Conservation (phyloP, 2,888 invertebrate species). For the Stomorhina lunata region DNA sequence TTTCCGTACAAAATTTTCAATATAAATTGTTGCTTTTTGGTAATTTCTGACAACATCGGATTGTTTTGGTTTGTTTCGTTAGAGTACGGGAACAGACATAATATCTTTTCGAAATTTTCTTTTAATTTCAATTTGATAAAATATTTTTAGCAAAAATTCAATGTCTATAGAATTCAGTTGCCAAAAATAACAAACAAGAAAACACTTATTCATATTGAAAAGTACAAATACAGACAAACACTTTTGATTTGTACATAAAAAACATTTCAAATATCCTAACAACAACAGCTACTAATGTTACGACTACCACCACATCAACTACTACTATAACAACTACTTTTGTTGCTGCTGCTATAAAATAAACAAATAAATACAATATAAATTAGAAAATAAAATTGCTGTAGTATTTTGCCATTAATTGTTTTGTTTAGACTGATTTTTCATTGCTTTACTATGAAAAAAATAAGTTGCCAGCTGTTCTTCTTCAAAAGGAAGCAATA, state of each 20-base stretch:
- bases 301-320: neutral
- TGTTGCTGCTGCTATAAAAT: neutral
- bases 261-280: too few relatives aligned
- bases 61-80: too few relatives aligned
- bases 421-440: slow-evolving; percentile 63
- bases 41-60: too few relatives aligned
- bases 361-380: neutral
- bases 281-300: too few relatives aligned
- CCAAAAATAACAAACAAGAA: slow-evolving; percentile 28
- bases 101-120: too few relatives aligned
- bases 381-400: slow-evolving; percentile 25
- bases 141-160: neutral
- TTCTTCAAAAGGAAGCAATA: slow-evolving; percentile 48
- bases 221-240: too few relatives aligned
- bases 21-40: too few relatives aligned
- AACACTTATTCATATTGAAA: neutral
- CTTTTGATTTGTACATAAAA: too few relatives aligned
- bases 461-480: slow-evolving; percentile 39
- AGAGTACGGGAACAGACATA: too few relatives aligned
- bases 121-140: too few relatives aligned
- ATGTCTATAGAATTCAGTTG: slow-evolving; percentile 33
- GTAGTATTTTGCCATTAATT: slow-evolving; percentile 60
- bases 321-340: neutral
- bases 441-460: slow-evolving; percentile 38
- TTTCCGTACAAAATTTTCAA: too few relatives aligned